A percentile compares a stretch with the other conserved stretches of the same genome.
Conservation (phyloP, 2,888 invertebrate species). For the Cantharis lateralis region DNA sequence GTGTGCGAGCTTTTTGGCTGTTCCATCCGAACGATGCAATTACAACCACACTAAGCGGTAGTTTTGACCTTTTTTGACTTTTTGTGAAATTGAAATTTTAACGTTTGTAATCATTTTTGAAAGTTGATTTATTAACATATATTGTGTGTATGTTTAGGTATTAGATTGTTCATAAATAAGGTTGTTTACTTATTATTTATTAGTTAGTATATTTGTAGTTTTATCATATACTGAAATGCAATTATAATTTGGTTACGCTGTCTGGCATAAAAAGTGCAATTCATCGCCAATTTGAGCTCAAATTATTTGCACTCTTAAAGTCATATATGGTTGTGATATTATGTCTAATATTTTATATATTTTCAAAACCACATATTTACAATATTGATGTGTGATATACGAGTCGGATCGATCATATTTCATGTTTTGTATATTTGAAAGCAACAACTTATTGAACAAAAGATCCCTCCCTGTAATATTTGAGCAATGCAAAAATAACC, state of each 20-base stretch:
- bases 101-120: neutral
- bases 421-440: neutral
- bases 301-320: slow-evolving; percentile 1
- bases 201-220: neutral
- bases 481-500: neutral
- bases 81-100: neutral
- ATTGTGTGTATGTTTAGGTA: neutral
- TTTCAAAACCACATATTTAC: neutral
- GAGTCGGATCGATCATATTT: neutral
- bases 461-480: neutral
- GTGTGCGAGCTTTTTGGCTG: neutral
- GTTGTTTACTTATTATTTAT: neutral
- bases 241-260: neutral
- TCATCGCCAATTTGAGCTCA: slow-evolving; percentile 1
- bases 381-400: neutral
- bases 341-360: neutral
- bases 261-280: neutral
- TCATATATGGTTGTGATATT: neutral
- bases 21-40: neutral
- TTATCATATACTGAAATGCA: neutral
- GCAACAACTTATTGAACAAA: neutral
- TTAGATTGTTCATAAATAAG: neutral
- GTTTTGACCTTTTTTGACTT: neutral
- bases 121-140: neutral
- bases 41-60: neutral